phyloP scores from a whole-genome alignment of 23 tunicate species.

The Oikopleura albicans region DNA sequence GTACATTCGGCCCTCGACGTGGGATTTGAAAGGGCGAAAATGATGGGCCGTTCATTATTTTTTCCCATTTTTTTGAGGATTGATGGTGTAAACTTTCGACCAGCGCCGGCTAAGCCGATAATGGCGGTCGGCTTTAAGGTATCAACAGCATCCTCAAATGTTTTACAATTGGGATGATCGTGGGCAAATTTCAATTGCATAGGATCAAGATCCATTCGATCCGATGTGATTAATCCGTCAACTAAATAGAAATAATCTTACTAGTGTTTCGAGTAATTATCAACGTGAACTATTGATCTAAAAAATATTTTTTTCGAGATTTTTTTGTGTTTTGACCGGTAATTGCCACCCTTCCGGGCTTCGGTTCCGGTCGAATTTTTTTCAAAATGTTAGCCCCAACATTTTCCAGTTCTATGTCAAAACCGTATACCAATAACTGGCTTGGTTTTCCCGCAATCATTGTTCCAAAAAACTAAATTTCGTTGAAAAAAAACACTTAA shows the following conservation, averaged over 20 bases:
- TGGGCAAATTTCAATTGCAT: constrained; percentile 25
- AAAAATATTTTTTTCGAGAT: not conserved
- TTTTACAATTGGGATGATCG: constrained; percentile 17
- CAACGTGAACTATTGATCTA: not conserved
- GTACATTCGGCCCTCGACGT: constrained; percentile 28
- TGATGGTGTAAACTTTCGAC: constrained; percentile 20
- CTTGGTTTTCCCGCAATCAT: too few species aligned
- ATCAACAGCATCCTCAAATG: constrained; percentile 27
- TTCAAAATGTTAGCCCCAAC: too few species aligned
- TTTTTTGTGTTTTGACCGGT: too few species aligned
- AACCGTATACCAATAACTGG: too few species aligned
- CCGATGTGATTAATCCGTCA: constrained; percentile 19
- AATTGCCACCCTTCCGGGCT: not conserved
- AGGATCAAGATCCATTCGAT: constrained; percentile 23
- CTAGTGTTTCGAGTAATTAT: too few species aligned
- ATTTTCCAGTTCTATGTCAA: too few species aligned
- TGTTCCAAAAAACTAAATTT: too few species aligned
- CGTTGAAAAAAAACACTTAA: too few species aligned
- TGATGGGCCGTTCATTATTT: constrained; percentile 30
- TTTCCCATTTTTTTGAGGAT: constrained; percentile 23
- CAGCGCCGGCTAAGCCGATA: constrained; percentile 30
- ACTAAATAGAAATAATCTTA: constrained; percentile 15
- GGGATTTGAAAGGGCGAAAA: constrained; percentile 29
- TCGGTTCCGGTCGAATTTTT: too few species aligned
- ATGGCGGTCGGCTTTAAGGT: constrained; percentile 25